Conservation (phyloP, 2,888 invertebrate species). For the Pasiphila rectangulata region DNA sequence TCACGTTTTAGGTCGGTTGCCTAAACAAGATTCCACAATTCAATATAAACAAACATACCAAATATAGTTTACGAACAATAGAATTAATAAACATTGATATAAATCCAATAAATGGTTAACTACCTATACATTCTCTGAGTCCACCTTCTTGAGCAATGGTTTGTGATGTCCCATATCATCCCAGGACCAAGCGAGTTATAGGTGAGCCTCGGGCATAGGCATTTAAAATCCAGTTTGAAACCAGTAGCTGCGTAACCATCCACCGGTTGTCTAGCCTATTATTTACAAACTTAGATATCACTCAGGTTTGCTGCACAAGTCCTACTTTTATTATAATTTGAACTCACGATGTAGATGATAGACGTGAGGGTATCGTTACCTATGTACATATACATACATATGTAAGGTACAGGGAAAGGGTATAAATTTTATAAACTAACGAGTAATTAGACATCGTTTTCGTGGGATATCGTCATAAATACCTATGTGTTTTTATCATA, state of each 20-base stretch:
- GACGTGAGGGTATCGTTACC: too few relatives aligned
- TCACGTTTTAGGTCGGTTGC: background rate
- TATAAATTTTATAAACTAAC: too few relatives aligned
- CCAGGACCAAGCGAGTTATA: constrained; percentile 6
- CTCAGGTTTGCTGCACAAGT: background rate
- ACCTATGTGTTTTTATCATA: too few relatives aligned
- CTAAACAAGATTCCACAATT: background rate
- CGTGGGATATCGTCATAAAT: too few relatives aligned
- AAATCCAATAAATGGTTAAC: too few relatives aligned
- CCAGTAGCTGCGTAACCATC: constrained; percentile 26
- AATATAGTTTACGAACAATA: background rate
- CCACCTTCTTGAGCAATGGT: background rate
- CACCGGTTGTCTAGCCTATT: constrained; percentile 19
- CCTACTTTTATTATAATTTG: too few relatives aligned
- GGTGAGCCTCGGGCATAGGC: constrained; percentile 11
- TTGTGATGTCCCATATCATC: background rate
- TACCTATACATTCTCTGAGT: background rate
- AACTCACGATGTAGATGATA: too few relatives aligned
- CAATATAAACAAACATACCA: background rate
- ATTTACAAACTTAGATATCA: constrained; percentile 6
- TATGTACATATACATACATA: too few relatives aligned
- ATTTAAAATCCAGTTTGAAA: constrained; percentile 28
- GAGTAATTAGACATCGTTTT: too few relatives aligned
- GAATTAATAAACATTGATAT: too few relatives aligned
- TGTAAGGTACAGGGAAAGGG: too few relatives aligned